These are phyloP conservation scores for Macrostomum cliftonense DNA, from an alignment of 2,888 invertebrate genomes.

Conservation along the genomic window DNA sequence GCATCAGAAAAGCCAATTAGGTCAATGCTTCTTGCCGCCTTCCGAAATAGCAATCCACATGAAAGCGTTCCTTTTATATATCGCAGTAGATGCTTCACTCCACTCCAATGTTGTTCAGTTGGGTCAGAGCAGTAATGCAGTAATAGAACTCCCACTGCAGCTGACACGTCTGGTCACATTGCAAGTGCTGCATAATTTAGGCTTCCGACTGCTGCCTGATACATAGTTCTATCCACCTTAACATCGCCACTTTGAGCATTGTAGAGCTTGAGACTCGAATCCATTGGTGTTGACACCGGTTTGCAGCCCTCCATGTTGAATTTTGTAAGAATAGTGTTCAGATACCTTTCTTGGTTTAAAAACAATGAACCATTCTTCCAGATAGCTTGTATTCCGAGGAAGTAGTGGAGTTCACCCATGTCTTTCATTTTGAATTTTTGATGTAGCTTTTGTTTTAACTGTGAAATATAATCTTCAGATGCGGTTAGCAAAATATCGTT, in stretches of 20 bases:
- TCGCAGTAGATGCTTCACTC: conserved; percentile 14
- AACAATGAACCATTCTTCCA: not conserved
- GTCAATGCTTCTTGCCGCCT: too few relatives aligned
- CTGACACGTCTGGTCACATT: conserved; percentile 15
- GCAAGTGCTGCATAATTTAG: conserved; percentile 12
- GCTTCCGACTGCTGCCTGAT: conserved; percentile 11
- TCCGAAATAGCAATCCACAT: conserved; percentile 2
- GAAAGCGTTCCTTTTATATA: conserved; percentile 12
- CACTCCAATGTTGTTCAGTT: conserved; percentile 13
- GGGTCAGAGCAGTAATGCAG: conserved; percentile 11
- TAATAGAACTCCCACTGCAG: conserved; percentile 11
- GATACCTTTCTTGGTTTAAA: conserved; percentile 4
- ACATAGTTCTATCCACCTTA: conserved; percentile 4
- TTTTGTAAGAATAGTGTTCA: conserved; percentile 4
- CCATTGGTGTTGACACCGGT: conserved; percentile 11
- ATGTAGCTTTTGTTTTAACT: not conserved
- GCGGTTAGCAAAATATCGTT: too few relatives aligned
- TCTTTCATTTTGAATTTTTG: conserved; percentile 11
- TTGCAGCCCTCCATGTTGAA: conserved; percentile 9
- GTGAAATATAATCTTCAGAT: too few relatives aligned
- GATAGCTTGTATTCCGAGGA: conserved; percentile 4
- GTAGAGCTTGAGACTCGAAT: conserved; percentile 3
- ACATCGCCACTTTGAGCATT: not conserved
- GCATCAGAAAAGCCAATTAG: conserved; percentile 18
- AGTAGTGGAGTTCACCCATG: conserved; percentile 8